Base-by-base conservation (phyloP, 2,888 invertebrate species). In the Embidobia sp. region DNA sequence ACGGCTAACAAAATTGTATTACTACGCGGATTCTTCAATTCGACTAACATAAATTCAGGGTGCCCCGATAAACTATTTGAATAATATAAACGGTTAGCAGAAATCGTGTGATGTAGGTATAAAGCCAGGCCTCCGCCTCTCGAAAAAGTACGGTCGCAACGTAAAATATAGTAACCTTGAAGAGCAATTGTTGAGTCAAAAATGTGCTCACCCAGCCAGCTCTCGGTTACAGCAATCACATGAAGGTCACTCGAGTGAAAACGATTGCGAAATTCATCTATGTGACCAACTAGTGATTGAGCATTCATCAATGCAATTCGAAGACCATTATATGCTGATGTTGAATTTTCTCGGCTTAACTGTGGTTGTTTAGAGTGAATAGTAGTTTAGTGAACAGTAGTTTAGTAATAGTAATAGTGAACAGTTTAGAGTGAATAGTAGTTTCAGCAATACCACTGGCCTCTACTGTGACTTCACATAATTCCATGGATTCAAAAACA, bases 201-300 rank as follows among this genome's bases (percentile, higher is more conserved):
- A 29, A 48, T 10, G 3, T 48, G 15, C 0, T 7, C 16, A n/a
- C 16, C 7, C 15, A 48, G 10, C 48, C 48, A 48, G n/a, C 13
- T 49, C 6, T 49, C 31, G 2, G 31, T 31, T 1, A 49, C 18
- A 3, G 49, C 31, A 6, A 49, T 49, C 3, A 49, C n/a, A 8
- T 49, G 31, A 10, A 16, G 33, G 0, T 16, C n/a, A 5, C 16
- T 19, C 2, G 1, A 0, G 0, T 7, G 3, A n/a, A 48, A 48
- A 5, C n/a, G 7, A 2, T 48, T 16, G 3, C 48, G 27, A 48
- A 29, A 27, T 4, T 48, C 48, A 3, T 48, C 48, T 3, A 48
- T 48, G 10, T 48, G 48, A n/a, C 48, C 7, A 2, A 27, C 6
- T 16, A 29, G 29, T n/a, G 37, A 37, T 16, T 37, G 37, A 6